Evolutionary conservation across 2,888 invertebrate genomes (phyloP).

Genomic region (Phragmatobia fuliginosa): DNA sequence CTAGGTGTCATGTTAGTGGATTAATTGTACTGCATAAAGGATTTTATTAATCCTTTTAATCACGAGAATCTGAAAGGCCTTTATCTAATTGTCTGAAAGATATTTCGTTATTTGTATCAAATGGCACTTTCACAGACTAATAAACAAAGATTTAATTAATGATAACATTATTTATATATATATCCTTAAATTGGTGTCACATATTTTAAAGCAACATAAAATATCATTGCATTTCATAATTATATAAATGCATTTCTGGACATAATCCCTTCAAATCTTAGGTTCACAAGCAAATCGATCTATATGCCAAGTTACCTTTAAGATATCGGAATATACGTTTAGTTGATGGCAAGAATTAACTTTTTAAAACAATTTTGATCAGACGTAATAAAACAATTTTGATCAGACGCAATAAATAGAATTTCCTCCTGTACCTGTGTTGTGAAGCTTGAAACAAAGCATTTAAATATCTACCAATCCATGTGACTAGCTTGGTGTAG

Average conservation of each 20-base stretch:
- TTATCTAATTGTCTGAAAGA: conserved; percentile 26
- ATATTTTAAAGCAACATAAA: conserved; percentile 22
- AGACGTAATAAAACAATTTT: too few relatives aligned
- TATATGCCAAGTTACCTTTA: neutral
- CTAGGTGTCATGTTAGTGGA: conserved; percentile 48
- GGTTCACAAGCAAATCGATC: conserved; percentile 4
- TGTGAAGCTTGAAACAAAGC: too few relatives aligned
- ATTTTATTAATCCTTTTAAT: conserved; percentile 36
- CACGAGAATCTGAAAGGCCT: conserved; percentile 46
- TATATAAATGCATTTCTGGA: conserved; percentile 14
- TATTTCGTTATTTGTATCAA: conserved; percentile 13
- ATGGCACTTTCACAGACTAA: conserved; percentile 28
- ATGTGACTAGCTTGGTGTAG: too few relatives aligned
- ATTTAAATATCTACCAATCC: too few relatives aligned
- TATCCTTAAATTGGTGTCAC: conserved; percentile 35
- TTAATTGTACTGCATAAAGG: conserved; percentile 44
- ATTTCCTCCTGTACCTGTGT: too few relatives aligned
- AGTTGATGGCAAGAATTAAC: neutral
- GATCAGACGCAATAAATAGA: too few relatives aligned
- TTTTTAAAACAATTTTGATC: too few relatives aligned
- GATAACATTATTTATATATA: conserved; percentile 25
- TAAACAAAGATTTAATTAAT: conserved; percentile 30
- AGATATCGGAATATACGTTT: neutral
- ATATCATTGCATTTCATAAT: conserved; percentile 17
- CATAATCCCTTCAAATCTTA: conserved; percentile 1